Evolutionary conservation across 2,797 vertebrate species (phyloP), one percentile per base, ranked within the genome.

Genomic region (Ambastaia sidthimunki): DNA sequence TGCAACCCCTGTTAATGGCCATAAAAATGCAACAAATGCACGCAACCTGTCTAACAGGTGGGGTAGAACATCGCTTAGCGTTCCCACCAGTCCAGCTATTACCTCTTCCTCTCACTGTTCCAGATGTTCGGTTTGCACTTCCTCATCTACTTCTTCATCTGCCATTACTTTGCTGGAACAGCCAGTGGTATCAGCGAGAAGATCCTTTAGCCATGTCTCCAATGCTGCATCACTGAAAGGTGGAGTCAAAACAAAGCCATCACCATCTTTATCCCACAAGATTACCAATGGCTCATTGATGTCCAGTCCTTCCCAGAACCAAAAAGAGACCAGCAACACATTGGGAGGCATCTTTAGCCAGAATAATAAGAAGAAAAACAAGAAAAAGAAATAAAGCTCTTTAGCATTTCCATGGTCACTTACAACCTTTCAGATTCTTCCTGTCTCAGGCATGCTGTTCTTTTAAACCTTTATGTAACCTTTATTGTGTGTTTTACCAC

Each of bases 341-440:
- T 81, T 69, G 1, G 80, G 80, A 67, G 50, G 77, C 37, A 57
- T 52, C 7, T 86, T 80, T 0, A 84, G 54, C 31, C 80, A 82
- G 57, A 75, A n/a, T n/a, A n/a, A n/a, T n/a, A n/a, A 87, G 83
- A 91, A 63, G 80, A 91, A 77, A 63, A 84, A 74, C 73, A 90
- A 85, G 83, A 73, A 74, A 55, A 54, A 76, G n/a, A 25, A 72
- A 79, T 70, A 23, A 85, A 80, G 73, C 48, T 10, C 48, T n/a
- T 65, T 31, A 19, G 9, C 9, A 6, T 52, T 60, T 78, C 54
- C 7, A 34, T 1, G 6, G 47, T 50, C 52, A 4, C 48, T 15
- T 37, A 71, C 67, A 63, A 25, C 44, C 19, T 79, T 28, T 71
- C 67, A 18, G 19, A 50, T 23, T 71, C 57, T 62, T 62, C 55